Conservation (phyloP, 1,140 invertebrate species). For the Aleiodes sp. region DNA sequence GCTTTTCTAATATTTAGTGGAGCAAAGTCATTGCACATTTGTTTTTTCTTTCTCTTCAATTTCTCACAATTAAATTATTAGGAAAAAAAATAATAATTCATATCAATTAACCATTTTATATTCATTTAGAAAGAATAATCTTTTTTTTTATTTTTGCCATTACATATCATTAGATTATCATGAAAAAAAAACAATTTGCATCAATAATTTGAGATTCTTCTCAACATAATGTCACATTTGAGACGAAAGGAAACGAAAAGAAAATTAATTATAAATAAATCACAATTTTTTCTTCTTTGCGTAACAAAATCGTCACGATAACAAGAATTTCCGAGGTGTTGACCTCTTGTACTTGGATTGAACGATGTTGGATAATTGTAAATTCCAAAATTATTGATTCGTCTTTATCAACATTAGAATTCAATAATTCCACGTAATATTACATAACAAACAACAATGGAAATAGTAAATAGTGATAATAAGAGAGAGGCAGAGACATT, state of each 20-base stretch:
- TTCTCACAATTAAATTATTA: background rate
- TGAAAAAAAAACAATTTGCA: too few species aligned
- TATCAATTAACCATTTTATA: too few species aligned
- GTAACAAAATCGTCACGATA: conserved; percentile 8
- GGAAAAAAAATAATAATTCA: background rate
- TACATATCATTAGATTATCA: too few species aligned
- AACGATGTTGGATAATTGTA: background rate
- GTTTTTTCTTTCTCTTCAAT: background rate
- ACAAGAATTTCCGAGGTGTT: conserved; percentile 27
- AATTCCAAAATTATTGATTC: background rate
- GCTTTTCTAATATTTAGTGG: background rate
- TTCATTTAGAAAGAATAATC: too few species aligned
- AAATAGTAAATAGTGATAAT: background rate
- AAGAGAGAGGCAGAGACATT: background rate
- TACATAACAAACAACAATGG: background rate
- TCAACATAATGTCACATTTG: too few species aligned
- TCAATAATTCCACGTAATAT: background rate
- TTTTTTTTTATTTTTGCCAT: too few species aligned
- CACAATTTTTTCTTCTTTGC: too few species aligned
- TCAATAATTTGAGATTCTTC: too few species aligned
- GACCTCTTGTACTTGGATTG: background rate
- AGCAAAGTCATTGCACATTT: background rate
- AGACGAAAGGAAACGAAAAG: too few species aligned
- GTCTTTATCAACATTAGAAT: background rate
- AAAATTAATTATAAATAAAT: too few species aligned